These are phyloP conservation scores for Phaenicophaeus curvirostris DNA, from an alignment of 2,797 vertebrate genomes.

Conservation along the genomic window DNA sequence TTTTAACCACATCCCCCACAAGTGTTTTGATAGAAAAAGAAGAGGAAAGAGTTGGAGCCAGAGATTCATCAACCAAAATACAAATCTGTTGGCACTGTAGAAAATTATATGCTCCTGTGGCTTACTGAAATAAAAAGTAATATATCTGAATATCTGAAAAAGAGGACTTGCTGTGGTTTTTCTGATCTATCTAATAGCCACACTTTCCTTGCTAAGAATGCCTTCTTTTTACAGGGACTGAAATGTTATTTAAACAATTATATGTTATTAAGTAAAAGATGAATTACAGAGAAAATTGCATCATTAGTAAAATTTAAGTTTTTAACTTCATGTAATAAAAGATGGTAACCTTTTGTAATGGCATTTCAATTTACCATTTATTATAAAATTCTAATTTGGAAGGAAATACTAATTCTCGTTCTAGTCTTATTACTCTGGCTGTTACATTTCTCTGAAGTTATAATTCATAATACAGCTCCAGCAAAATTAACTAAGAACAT, in stretches of 20 bases:
- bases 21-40: background rate
- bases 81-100: background rate
- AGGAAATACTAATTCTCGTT: slow-evolving; percentile 65
- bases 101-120: background rate
- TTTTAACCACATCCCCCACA: background rate
- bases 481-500: slow-evolving; percentile 33
- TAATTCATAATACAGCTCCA: slow-evolving; percentile 23
- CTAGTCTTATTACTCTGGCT: slow-evolving; percentile 7
- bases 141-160: background rate
- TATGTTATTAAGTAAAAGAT: slow-evolving; percentile 71
- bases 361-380: slow-evolving; percentile 69
- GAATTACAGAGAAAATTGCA: slow-evolving; percentile 72
- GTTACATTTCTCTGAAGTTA: slow-evolving; percentile 24
- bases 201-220: slow-evolving; percentile 45
- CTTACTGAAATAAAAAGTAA: background rate
- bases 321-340: slow-evolving; percentile 68
- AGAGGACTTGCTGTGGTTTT: background rate
- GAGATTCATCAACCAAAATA: background rate
- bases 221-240: slow-evolving; percentile 47
- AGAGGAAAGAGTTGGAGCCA: background rate
- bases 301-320: slow-evolving; percentile 77
- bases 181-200: background rate
- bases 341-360: slow-evolving; percentile 64
- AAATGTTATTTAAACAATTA: slow-evolving; percentile 74
- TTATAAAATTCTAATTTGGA: slow-evolving; percentile 61